These are phyloP conservation scores for Acanthis flammea DNA, from an alignment of 2,797 vertebrate species.

Conservation along the genomic window DNA sequence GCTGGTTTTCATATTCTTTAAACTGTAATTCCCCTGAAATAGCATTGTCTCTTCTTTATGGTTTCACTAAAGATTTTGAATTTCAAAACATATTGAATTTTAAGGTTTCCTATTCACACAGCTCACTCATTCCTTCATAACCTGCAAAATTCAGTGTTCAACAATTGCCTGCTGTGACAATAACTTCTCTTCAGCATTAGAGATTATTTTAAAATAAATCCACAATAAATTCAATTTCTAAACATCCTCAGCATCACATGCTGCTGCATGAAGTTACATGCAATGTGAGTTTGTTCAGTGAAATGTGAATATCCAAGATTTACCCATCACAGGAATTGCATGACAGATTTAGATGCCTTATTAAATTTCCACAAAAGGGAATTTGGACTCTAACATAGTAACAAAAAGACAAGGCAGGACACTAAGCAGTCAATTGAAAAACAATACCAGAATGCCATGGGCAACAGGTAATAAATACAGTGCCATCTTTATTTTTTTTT, in stretches of 20 bases:
- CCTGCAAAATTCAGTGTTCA: not conserved
- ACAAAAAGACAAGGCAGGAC: not conserved
- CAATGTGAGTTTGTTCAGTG: not conserved
- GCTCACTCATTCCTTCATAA: not conserved
- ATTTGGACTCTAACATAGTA: not conserved
- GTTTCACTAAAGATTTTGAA: not conserved
- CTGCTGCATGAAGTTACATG: not conserved
- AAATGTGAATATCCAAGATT: not conserved
- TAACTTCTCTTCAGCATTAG: not conserved
- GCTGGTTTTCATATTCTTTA: not conserved
- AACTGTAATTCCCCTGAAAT: not conserved
- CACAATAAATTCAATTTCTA: not conserved
- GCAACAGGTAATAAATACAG: not conserved
- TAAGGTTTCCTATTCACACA: not conserved
- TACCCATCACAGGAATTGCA: not conserved
- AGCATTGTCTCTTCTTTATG: not conserved
- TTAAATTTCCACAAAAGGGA: not conserved
- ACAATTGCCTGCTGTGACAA: not conserved
- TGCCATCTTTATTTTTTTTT: not conserved
- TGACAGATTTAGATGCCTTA: not conserved
- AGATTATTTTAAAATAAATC: not conserved
- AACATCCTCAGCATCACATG: not conserved
- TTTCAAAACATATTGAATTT: not conserved
- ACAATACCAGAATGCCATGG: not conserved
- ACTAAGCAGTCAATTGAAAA: not conserved